Conservation (phyloP, 2,113 vertebrate species). For the Pelecanus crispus region DNA sequence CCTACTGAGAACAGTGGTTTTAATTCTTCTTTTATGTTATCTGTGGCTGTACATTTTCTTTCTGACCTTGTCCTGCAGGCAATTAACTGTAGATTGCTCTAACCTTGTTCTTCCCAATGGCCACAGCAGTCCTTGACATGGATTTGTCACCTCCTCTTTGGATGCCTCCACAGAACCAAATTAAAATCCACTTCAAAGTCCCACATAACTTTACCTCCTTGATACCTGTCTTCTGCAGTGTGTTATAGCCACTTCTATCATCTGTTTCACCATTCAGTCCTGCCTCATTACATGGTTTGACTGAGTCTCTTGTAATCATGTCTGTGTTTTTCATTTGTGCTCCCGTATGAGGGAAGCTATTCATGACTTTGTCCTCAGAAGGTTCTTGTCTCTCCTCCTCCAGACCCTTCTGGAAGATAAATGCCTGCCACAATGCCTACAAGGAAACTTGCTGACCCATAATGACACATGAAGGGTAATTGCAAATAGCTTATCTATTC, state of each 20-base stretch:
- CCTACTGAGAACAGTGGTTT: background rate
- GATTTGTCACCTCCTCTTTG: background rate
- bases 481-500: background rate
- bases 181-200: background rate
- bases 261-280: background rate
- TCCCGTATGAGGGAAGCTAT: background rate
- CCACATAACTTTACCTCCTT: background rate
- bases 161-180: rapidly evolving
- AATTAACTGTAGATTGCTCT: background rate
- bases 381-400: background rate
- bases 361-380: background rate
- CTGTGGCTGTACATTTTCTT: background rate
- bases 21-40: background rate
- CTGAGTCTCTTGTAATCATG: background rate
- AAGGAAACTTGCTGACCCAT: background rate
- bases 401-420: background rate
- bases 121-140: background rate
- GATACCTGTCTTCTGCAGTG: background rate
- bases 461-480: background rate
- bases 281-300: background rate
- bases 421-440: background rate
- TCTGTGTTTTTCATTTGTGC: background rate
- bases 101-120: background rate
- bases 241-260: background rate
- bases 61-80: background rate